phyloP scores from a whole-genome alignment of 2,888 invertebrate genomes.

The Monoplex corrugatus region DNA sequence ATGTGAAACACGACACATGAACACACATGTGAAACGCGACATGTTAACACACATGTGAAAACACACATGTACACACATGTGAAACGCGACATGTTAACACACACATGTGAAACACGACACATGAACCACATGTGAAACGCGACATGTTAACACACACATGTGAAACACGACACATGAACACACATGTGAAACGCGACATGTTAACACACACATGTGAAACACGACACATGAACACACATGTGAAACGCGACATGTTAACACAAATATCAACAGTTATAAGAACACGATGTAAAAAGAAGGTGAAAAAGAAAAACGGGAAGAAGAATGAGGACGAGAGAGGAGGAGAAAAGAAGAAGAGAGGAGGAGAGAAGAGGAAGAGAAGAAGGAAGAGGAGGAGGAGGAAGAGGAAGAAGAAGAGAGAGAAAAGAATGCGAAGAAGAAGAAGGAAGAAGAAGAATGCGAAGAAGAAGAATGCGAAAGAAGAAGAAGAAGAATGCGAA shows the following conservation, averaged over 20 bases:
- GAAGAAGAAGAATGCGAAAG: no score
- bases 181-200: neutral
- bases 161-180: no score
- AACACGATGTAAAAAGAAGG: neutral
- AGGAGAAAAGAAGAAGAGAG: no score
- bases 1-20: neutral
- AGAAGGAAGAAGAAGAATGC: no score
- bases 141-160: neutral
- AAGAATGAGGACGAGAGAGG: neutral
- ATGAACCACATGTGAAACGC: neutral
- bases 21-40: neutral
- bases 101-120: neutral
- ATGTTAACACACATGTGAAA: neutral
- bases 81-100: neutral
- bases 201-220: constrained; percentile 2
- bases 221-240: neutral
- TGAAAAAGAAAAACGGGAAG: neutral
- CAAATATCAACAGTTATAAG: neutral
- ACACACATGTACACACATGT: neutral
- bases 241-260: neutral
- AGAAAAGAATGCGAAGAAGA: no score
- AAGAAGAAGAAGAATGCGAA: no score
- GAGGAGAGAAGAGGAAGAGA: neutral
- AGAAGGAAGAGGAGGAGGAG: no score
- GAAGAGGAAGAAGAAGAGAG: no score